Base-by-base conservation (phyloP, 1,140 invertebrate species). In the Maniola jurtina region DNA sequence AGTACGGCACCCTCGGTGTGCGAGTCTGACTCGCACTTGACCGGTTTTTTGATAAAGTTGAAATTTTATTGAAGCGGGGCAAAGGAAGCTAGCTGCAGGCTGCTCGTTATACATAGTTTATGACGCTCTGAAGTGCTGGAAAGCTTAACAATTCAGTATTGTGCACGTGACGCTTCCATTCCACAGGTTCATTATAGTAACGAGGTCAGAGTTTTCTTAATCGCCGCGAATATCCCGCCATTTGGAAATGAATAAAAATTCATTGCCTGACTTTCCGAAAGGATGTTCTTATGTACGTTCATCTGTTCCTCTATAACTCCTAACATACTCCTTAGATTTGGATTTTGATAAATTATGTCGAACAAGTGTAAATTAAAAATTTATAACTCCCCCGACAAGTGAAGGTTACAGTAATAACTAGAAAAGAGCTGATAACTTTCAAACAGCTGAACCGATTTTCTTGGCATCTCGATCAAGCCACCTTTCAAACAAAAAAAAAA, bases 151-250 rank as follows among this genome's bases (percentile, higher is more conserved):
- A 58, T 54, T 64, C 55, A 64, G 57, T n/a, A 61, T 68, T 56
- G 65, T 52, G 57, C 50, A 65, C 68, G 58, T 61, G 55, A 62
- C 34, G 48, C 42, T 70, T 61, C 63, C 68, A 64, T 65, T 65
- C 65, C 62, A 65, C 64, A 61, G 50, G 61, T 65, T 65, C 63
- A 65, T 70, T 70, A 65, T 34, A 69, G 57, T 69, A 56, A 60
- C 61, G 56, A 48, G 67, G 67, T 64, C 67, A 64, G 61, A 52
- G 58, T 56, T 69, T 69, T 69, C 64, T 63, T 61, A 64, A 69
- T 68, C 57, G 63, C 48, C 54, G 58, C 52, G 42, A 57, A 16
- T 56, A 38, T 64, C 50, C 57, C 58, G 59, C 40, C 57, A 47
- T 16, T 40, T 50, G 9, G 38, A n/a, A 15, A 34, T 56, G 15